These are phyloP conservation scores for Enteromius radiatus DNA, from an alignment of 2,797 vertebrate genomes.

Conservation along the genomic window DNA sequence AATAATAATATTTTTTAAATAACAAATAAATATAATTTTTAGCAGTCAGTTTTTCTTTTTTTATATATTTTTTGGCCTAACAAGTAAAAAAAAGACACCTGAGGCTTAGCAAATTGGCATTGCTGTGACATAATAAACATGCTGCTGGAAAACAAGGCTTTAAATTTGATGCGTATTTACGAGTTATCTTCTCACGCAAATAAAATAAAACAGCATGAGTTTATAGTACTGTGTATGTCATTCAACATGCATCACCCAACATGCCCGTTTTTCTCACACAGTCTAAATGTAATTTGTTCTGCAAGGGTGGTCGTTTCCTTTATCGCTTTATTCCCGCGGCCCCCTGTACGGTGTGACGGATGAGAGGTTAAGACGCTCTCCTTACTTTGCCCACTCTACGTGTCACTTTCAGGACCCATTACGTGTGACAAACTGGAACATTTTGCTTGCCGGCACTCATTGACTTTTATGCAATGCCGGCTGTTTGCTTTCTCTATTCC, in stretches of 20 bases:
- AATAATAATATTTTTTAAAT: no score
- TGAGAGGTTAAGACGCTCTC: slow-evolving; percentile 79
- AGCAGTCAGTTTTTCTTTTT: background rate
- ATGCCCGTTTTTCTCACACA: slow-evolving; percentile 52
- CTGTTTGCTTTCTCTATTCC: slow-evolving; percentile 47
- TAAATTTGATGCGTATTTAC: slow-evolving; percentile 14
- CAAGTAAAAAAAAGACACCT: background rate
- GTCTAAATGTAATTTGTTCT: slow-evolving; percentile 83
- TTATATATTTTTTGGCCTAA: no score
- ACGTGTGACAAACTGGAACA: slow-evolving; percentile 69
- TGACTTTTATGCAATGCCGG: slow-evolving; percentile 37
- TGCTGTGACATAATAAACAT: background rate
- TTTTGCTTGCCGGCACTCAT: slow-evolving; percentile 50
- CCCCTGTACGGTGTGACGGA: slow-evolving; percentile 75
- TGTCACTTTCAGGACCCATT: slow-evolving; percentile 83
- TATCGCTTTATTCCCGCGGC: slow-evolving; percentile 79
- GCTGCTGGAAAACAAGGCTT: background rate
- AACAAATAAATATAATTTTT: background rate
- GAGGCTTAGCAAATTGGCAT: background rate
- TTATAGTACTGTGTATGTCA: slow-evolving; percentile 7
- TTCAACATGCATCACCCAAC: slow-evolving; percentile 20
- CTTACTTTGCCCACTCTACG: slow-evolving; percentile 76
- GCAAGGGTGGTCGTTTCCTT: slow-evolving; percentile 76
- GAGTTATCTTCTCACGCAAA: background rate
- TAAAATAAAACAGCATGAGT: slow-evolving; percentile 6